A percentile compares a stretch with the other conserved stretches of the same genome.
Evolutionary conservation across 2,888 invertebrate genomes (phyloP).

Genomic region (Nomada fucata): DNA sequence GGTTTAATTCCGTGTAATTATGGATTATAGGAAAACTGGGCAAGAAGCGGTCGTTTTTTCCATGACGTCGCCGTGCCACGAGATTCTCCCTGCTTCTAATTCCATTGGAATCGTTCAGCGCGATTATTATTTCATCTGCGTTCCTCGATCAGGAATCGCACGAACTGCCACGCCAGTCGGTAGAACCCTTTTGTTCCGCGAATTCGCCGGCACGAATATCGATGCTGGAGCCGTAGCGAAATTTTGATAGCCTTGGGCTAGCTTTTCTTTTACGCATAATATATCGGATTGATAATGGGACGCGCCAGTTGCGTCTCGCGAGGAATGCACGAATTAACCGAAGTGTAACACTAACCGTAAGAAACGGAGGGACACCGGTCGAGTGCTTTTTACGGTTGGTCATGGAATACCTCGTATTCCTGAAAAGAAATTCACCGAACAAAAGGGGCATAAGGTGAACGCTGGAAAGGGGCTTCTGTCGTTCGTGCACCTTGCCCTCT

Average conservation of each 20-base stretch:
- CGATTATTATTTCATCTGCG: too few relatives aligned
- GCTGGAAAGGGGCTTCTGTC: constrained; percentile 36
- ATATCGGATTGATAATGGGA: constrained; percentile 21
- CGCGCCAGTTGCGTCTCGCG: background rate
- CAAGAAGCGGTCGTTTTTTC: constrained; percentile 12
- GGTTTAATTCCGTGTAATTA: constrained; percentile 15
- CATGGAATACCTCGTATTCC: constrained; percentile 76
- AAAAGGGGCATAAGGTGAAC: constrained; percentile 63
- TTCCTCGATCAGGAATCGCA: too few relatives aligned
- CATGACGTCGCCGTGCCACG: background rate
- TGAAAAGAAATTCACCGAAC: constrained; percentile 79
- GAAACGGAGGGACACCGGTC: constrained; percentile 13
- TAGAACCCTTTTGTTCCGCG: too few relatives aligned
- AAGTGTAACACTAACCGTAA: constrained; percentile 46
- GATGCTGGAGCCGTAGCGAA: too few relatives aligned
- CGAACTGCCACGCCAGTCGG: too few relatives aligned
- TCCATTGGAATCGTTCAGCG: too few relatives aligned
- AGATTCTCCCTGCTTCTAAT: too few relatives aligned
- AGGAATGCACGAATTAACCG: constrained; percentile 40
- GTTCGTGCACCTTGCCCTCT: constrained; percentile 71
- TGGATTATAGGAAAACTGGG: constrained; percentile 1
- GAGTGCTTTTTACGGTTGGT: constrained; percentile 38
- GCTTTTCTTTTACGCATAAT: too few relatives aligned
- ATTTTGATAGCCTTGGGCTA: too few relatives aligned
- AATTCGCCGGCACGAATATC: too few relatives aligned